Conservation (phyloP, 1,140 invertebrate species). For the Drosophila lowei region DNA sequence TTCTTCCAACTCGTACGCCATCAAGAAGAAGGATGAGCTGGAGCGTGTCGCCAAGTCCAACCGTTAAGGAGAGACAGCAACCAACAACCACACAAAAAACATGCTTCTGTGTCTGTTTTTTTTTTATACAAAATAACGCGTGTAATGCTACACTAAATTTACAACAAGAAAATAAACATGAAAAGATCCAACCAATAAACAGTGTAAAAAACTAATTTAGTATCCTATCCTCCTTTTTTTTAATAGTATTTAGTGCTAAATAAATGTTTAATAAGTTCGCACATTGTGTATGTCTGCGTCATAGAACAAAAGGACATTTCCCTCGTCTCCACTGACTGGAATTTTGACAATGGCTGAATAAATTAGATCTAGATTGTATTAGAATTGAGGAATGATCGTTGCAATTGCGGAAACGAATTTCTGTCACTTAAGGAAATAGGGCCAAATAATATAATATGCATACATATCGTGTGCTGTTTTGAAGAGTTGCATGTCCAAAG, state of each 20-base stretch:
- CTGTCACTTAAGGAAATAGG: too few species aligned
- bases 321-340: too few species aligned
- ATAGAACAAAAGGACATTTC: too few species aligned
- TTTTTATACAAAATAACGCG: slow-evolving; percentile 68
- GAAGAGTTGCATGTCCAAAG: too few species aligned
- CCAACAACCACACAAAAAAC: slow-evolving; percentile 39
- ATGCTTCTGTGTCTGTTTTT: slow-evolving; percentile 43
- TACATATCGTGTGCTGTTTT: too few species aligned
- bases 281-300: too few species aligned
- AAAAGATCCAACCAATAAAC: slow-evolving; percentile 45
- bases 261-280: slow-evolving; percentile 1
- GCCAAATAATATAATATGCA: too few species aligned
- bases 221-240: slow-evolving; percentile 28
- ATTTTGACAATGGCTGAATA: too few species aligned
- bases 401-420: too few species aligned
- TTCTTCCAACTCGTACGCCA: slow-evolving; percentile 99
- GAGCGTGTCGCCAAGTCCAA: slow-evolving; percentile 99
- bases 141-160: slow-evolving; percentile 52
- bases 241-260: slow-evolving; percentile 32
- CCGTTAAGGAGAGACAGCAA: slow-evolving; percentile 90
- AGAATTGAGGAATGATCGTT: too few species aligned
- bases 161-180: slow-evolving; percentile 38
- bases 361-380: too few species aligned
- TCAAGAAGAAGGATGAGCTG: slow-evolving; percentile 99
- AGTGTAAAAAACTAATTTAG: slow-evolving; percentile 22